Percentiles rank a stretch among this genome's conserved stretches.
Conservation (phyloP, 2,113 vertebrate species). For the Propithecus coquereli region DNA sequence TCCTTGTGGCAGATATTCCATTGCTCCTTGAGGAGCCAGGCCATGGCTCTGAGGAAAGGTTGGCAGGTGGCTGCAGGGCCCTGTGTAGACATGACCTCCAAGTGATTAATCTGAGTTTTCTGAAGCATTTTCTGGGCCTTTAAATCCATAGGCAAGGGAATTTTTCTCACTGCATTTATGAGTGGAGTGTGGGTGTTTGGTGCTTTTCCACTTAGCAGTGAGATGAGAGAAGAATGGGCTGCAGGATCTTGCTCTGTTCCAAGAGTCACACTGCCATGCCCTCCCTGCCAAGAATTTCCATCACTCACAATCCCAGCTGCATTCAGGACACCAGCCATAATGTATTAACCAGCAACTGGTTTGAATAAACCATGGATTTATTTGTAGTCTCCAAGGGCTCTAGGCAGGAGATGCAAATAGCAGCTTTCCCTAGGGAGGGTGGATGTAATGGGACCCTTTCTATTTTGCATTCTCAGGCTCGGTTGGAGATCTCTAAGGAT, state of each 20-base stretch:
- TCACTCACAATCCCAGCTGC: background rate
- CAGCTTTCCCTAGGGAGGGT: background rate
- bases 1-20: background rate
- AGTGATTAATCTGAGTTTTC: background rate
- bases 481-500: background rate
- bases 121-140: background rate
- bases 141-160: background rate
- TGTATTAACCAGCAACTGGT: background rate
- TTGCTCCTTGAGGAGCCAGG: background rate
- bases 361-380: conserved; percentile 44
- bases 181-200: background rate
- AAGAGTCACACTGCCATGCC: background rate
- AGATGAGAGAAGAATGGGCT: background rate
- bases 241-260: background rate
- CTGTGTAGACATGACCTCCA: background rate
- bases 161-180: background rate
- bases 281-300: background rate
- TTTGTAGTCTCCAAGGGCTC: background rate
- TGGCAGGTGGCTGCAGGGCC: background rate
- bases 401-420: conserved; percentile 46
- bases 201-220: background rate
- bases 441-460: background rate
- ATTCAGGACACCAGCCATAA: background rate
- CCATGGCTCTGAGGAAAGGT: background rate
- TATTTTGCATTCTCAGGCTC: conserved; percentile 7